Evolutionary conservation across 2,797 vertebrate genomes (phyloP).

Genomic region (Cyclopterus lumpus): DNA sequence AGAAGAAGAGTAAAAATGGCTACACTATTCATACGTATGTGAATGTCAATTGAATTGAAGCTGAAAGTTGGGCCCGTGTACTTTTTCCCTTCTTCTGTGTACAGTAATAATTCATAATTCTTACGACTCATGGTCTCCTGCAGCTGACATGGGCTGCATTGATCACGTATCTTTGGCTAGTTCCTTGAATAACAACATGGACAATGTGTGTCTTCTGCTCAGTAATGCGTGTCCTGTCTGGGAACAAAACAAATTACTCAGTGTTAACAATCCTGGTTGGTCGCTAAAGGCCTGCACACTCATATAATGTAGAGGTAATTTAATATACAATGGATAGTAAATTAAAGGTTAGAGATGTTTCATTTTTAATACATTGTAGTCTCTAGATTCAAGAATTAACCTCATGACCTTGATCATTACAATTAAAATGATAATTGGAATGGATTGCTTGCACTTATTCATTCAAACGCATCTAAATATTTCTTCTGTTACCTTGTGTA

Average conservation of each 20-base stretch:
- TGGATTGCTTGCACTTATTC: slow-evolving; percentile 5
- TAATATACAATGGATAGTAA: slow-evolving; percentile 50
- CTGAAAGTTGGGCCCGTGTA: not conserved
- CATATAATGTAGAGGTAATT: slow-evolving; percentile 38
- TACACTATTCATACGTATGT: not conserved
- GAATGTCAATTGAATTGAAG: not conserved
- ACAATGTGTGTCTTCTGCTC: slow-evolving; percentile 57
- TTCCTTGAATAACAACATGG: slow-evolving; percentile 49
- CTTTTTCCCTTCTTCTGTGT: not conserved
- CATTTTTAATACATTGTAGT: slow-evolving; percentile 22
- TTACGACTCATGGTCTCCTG: slow-evolving; percentile 18
- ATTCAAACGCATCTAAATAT: slow-evolving; percentile 2
- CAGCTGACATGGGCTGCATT: slow-evolving; percentile 38
- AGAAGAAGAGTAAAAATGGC: not conserved
- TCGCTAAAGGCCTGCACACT: slow-evolving; percentile 39
- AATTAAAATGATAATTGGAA: slow-evolving; percentile 30
- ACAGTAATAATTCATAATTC: not conserved
- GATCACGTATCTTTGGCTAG: slow-evolving; percentile 28
- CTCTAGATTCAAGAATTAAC: slow-evolving; percentile 44
- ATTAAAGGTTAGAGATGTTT: slow-evolving; percentile 54
- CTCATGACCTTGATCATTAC: slow-evolving; percentile 38
- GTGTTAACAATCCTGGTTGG: slow-evolving; percentile 56
- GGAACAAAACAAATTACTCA: slow-evolving; percentile 69
- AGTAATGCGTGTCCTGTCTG: slow-evolving; percentile 61
- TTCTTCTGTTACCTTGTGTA: slow-evolving; percentile 13